These are phyloP conservation scores for Emys orbicularis DNA, from an alignment of 2,797 vertebrate genomes.

Conservation along the genomic window DNA sequence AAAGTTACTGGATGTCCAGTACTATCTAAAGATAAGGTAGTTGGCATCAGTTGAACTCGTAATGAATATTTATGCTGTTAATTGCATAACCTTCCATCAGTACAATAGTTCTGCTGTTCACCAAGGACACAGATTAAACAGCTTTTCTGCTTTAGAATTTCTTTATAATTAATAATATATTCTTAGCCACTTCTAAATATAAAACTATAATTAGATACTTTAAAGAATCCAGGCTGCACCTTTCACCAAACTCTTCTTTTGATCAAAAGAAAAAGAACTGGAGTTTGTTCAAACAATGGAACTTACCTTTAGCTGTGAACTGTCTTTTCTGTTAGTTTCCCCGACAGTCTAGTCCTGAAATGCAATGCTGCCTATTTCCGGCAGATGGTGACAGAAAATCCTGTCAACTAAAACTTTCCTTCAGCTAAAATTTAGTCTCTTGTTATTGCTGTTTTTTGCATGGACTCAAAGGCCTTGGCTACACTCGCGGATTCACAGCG, in stretches of 20 bases:
- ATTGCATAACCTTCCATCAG: constrained; percentile 79
- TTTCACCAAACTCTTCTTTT: constrained; percentile 58
- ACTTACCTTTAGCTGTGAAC: background rate
- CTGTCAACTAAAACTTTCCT: background rate
- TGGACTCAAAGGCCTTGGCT: no score
- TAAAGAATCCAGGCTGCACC: constrained; percentile 69
- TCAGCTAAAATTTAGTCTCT: accelerated
- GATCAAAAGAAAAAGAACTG: constrained; percentile 53
- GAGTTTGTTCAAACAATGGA: constrained; percentile 41
- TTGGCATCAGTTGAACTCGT: constrained; percentile 67
- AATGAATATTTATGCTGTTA: constrained; percentile 81
- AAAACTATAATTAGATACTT: constrained; percentile 80
- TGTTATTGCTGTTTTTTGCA: background rate
- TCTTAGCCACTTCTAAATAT: constrained; percentile 81
- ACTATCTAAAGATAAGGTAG: constrained; percentile 40
- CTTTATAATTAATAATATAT: constrained; percentile 85
- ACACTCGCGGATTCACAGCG: no score
- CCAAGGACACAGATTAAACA: constrained; percentile 81
- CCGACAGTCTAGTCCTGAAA: background rate
- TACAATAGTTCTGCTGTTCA: constrained; percentile 62
- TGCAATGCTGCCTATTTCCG: background rate
- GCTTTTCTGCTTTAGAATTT: constrained; percentile 75
- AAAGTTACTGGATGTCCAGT: constrained; percentile 43
- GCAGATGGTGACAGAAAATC: background rate
- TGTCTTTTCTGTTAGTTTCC: constrained; percentile 33